These are phyloP conservation scores for Characodon lateralis DNA, from an alignment of 2,797 vertebrate species.

Conservation along the genomic window DNA sequence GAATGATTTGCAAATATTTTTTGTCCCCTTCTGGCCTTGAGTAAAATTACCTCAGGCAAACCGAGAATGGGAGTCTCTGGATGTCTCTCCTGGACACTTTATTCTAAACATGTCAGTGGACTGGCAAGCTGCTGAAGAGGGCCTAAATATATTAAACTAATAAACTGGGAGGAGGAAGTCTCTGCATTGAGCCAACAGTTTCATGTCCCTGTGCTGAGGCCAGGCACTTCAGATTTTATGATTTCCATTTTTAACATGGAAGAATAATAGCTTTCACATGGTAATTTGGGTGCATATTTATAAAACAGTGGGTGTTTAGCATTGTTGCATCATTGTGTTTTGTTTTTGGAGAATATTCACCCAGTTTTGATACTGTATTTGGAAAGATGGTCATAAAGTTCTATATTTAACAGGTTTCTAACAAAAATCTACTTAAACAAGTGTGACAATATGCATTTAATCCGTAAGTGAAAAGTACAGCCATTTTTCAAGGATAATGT, in stretches of 20 bases:
- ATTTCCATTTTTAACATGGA: slow-evolving; percentile 43
- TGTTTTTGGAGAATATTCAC: slow-evolving; percentile 24
- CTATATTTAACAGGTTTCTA: slow-evolving; percentile 8
- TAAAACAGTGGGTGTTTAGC: slow-evolving; percentile 28
- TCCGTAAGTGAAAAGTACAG: slow-evolving; percentile 7
- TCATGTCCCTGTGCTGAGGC: slow-evolving; percentile 52
- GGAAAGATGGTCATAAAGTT: slow-evolving; percentile 23
- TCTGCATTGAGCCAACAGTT: slow-evolving; percentile 52
- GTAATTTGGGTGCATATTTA: slow-evolving; percentile 27
- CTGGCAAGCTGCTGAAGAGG: slow-evolving; percentile 48
- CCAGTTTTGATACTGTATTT: slow-evolving; percentile 7
- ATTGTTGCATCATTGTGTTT: slow-evolving; percentile 19
- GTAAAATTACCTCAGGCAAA: slow-evolving; percentile 32
- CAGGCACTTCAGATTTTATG: slow-evolving; percentile 63
- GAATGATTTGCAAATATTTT: slow-evolving; percentile 45
- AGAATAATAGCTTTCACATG: slow-evolving; percentile 72
- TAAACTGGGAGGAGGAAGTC: slow-evolving; percentile 69
- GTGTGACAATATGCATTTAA: slow-evolving; percentile 24
- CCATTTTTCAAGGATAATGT: slow-evolving; percentile 11
- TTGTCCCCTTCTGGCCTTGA: slow-evolving; percentile 21
- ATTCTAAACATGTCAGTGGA: slow-evolving; percentile 47
- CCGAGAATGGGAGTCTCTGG: not conserved
- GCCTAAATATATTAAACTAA: slow-evolving; percentile 65
- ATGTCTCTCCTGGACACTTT: slow-evolving; percentile 31
- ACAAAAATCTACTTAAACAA: slow-evolving; percentile 10